Percentiles rank a stretch among this genome's conserved stretches.
These are phyloP conservation scores for Albula glossodonta DNA, from an alignment of 2,113 vertebrate species.

Conservation along the genomic window DNA sequence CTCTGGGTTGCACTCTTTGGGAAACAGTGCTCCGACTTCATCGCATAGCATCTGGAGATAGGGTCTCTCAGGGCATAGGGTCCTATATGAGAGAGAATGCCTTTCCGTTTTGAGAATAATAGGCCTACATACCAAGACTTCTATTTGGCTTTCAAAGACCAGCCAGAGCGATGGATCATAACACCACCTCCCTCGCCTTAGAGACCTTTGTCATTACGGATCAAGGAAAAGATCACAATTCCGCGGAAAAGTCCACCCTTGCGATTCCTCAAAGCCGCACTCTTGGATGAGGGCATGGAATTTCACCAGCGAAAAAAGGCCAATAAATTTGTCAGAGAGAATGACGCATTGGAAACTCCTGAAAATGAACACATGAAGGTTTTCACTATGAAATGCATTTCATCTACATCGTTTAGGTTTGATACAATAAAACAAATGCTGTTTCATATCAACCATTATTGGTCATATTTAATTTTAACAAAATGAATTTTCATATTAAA, in stretches of 20 bases:
- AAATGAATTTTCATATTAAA: background rate
- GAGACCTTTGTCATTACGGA: slow-evolving; percentile 22
- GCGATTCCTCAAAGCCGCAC: slow-evolving; percentile 3
- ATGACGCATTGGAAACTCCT: background rate
- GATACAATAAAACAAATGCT: background rate
- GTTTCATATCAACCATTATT: background rate
- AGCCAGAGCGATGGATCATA: background rate
- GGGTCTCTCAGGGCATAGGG: background rate
- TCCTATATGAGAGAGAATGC: background rate
- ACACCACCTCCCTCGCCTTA: background rate
- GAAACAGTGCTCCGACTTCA: background rate
- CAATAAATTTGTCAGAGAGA: background rate
- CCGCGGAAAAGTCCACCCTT: background rate
- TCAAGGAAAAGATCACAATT: slow-evolving; percentile 19
- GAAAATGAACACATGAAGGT: background rate
- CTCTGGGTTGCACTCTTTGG: background rate
- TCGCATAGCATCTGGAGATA: background rate
- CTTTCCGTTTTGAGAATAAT: background rate
- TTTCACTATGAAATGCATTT: background rate
- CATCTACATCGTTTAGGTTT: background rate
- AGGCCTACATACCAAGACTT: background rate
- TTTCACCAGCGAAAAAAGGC: background rate
- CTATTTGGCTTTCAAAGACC: background rate
- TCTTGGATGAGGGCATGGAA: background rate
- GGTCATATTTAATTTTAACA: background rate